These are phyloP conservation scores for Corynorhinus townsendii DNA, from an alignment of 2,113 vertebrate genomes.

Conservation along the genomic window DNA sequence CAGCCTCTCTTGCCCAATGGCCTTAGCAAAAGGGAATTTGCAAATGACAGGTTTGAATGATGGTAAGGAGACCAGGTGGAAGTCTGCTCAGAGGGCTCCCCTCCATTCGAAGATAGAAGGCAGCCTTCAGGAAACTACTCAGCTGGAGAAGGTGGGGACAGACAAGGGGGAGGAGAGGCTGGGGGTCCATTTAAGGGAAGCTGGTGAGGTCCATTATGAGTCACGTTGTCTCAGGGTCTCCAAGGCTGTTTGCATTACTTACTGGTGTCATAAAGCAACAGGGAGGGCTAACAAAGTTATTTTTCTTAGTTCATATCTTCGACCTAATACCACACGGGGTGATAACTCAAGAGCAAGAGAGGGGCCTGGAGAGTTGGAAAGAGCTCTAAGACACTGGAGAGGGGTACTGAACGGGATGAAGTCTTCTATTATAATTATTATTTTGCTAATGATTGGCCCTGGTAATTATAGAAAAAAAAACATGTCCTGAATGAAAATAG, in stretches of 20 bases:
- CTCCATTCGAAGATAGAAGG: background rate
- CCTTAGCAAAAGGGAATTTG: background rate
- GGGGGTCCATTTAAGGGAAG: background rate
- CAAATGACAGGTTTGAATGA: background rate
- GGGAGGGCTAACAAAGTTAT: background rate
- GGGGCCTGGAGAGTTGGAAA: background rate
- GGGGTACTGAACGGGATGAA: background rate
- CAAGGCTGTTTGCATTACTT: background rate
- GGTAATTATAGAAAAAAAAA: background rate
- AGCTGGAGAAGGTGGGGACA: background rate
- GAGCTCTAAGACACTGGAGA: background rate
- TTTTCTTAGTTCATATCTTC: background rate
- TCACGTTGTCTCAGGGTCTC: background rate
- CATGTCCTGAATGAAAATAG: background rate
- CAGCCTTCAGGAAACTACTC: background rate
- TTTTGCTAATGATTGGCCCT: background rate
- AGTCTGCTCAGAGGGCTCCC: background rate
- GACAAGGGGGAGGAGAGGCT: background rate
- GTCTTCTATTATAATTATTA: background rate
- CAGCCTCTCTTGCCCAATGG: background rate
- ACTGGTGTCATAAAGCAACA: background rate
- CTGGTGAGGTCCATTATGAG: background rate
- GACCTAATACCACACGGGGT: background rate
- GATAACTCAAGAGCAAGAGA: background rate
- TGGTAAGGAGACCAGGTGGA: background rate